Percentiles rank a stretch among this genome's conserved stretches.
Conservation (phyloP, 2,113 vertebrate species). For the Axis porcinus region DNA sequence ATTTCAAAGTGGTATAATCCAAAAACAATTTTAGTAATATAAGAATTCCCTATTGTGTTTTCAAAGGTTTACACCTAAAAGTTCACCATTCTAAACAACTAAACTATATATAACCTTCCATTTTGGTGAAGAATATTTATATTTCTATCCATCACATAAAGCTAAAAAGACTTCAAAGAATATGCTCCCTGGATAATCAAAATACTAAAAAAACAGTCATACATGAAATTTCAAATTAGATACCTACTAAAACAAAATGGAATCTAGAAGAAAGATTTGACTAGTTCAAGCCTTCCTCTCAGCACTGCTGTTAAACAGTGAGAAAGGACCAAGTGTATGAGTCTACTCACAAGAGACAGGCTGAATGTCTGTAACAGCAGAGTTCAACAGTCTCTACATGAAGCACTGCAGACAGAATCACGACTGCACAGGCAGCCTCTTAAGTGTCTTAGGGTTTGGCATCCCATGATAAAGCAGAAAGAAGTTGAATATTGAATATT, state of each 20-base stretch:
- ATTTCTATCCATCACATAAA: background rate
- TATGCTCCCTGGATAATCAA: background rate
- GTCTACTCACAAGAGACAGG: background rate
- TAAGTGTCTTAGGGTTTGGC: background rate
- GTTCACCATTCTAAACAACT: background rate
- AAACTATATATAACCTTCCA: background rate
- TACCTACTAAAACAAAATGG: background rate
- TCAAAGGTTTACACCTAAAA: background rate
- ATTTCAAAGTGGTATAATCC: background rate
- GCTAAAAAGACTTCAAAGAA: background rate
- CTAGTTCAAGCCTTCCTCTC: background rate
- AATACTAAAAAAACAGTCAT: background rate
- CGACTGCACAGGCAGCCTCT: background rate
- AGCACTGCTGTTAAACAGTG: background rate
- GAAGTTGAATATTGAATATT: background rate
- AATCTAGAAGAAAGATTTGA: background rate
- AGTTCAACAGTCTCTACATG: background rate
- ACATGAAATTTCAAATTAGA: conserved; percentile 26
- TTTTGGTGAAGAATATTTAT: background rate
- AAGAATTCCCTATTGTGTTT: background rate
- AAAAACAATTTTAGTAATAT: background rate
- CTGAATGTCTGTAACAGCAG: background rate
- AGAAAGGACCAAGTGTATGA: background rate
- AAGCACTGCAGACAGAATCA: background rate
- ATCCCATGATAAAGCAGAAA: background rate